Conservation (phyloP, 2,888 invertebrate species). For the Noctua comes region DNA sequence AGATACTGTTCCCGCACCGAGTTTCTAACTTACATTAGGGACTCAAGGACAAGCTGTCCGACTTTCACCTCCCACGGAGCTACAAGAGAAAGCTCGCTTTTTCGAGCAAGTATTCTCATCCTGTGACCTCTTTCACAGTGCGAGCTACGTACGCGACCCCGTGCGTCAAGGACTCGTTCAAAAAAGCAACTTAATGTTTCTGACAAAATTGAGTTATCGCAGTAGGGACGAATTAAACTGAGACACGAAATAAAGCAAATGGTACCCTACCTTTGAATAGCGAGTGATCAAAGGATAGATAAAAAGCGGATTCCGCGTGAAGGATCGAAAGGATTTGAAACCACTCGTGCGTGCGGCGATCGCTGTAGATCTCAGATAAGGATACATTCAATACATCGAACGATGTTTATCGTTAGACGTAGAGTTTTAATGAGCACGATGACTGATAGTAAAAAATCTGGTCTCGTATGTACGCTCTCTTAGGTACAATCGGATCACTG, state of each 20-base stretch:
- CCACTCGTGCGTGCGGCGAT: slow-evolving; percentile 74
- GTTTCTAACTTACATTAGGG: slow-evolving; percentile 75
- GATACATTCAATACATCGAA: slow-evolving; percentile 72
- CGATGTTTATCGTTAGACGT: slow-evolving; percentile 72
- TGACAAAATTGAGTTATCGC: slow-evolving; percentile 44
- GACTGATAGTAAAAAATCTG: slow-evolving; percentile 61
- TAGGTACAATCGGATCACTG: slow-evolving; percentile 59
- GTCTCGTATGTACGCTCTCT: slow-evolving; percentile 44
- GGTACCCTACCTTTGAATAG: slow-evolving; percentile 65
- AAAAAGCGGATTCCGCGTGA: slow-evolving; percentile 77
- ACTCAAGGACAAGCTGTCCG: slow-evolving; percentile 81
- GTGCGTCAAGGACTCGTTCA: slow-evolving; percentile 56
- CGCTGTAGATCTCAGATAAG: slow-evolving; percentile 76
- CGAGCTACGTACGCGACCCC: slow-evolving; percentile 60
- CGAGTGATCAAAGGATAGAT: slow-evolving; percentile 77
- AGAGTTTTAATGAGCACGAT: slow-evolving; percentile 62
- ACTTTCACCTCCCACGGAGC: slow-evolving; percentile 86
- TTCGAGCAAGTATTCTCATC: slow-evolving; percentile 76
- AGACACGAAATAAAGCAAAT: slow-evolving; percentile 65
- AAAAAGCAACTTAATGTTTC: slow-evolving; percentile 25
- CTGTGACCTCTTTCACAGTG: slow-evolving; percentile 73
- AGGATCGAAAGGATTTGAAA: slow-evolving; percentile 76
- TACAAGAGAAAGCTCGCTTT: slow-evolving; percentile 80
- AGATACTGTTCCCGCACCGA: slow-evolving; percentile 64
- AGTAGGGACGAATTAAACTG: slow-evolving; percentile 29